Conservation (phyloP, 1,140 invertebrate genomes). For the Magallana ariakensis region DNA sequence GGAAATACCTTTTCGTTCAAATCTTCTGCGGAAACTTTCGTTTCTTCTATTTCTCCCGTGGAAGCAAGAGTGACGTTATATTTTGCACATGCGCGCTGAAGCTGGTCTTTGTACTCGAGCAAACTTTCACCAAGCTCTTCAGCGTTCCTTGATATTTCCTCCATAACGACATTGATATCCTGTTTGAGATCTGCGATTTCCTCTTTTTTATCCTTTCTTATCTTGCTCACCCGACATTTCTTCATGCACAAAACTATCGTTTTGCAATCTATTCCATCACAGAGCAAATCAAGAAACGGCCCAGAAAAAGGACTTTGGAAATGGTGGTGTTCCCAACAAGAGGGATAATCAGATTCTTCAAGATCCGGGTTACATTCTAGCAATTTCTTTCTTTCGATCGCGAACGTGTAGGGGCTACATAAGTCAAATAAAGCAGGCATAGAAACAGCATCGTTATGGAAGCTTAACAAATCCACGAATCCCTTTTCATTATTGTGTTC, state of each 20-base stretch:
- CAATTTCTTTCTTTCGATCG: conserved; percentile 13
- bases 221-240: conserved; percentile 11
- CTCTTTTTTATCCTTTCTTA: conserved; percentile 23
- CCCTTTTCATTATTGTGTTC: conserved; percentile 2
- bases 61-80: conserved; percentile 19
- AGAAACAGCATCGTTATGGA: conserved; percentile 1
- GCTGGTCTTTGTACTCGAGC: conserved; percentile 37
- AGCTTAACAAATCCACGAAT: conserved; percentile 19
- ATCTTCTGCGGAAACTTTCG: conserved; percentile 4
- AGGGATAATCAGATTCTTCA: neutral
- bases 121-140: neutral
- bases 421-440: conserved; percentile 40
- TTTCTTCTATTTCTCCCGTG: neutral
- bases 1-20: conserved; percentile 36
- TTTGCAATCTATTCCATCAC: conserved; percentile 33
- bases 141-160: conserved; percentile 3
- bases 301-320: neutral
- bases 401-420: conserved; percentile 18
- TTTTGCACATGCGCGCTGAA: conserved; percentile 16
- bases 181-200: neutral
- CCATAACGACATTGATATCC: neutral
- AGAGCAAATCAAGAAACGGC: neutral
- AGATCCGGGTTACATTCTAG: conserved; percentile 28
- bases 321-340: neutral
- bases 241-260: conserved; percentile 20